Evolutionary conservation across 2,797 vertebrate species (phyloP), one percentile per base, ranked within the genome.

Genomic region (Cuniculus paca): DNA sequence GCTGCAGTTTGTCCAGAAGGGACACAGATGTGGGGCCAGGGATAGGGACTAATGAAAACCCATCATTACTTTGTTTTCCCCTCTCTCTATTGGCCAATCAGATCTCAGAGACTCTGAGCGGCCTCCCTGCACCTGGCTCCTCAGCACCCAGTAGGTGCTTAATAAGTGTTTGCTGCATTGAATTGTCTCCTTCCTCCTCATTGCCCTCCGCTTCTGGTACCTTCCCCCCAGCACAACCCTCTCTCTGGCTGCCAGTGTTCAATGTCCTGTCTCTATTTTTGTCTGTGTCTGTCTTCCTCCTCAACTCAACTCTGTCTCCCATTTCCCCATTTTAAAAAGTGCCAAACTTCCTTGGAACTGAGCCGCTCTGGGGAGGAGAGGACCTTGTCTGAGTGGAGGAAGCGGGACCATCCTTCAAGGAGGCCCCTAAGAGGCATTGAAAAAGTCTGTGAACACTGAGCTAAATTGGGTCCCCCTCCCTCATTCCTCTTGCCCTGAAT

Each of bases 281-380:
- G 50, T 96, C 79, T 78, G 0, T 83, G 6, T 97, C 84, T 63
- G 95, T 92, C 88, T 96, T 74, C 45, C 58, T 78, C 39, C 48
- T 84, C 78, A 74, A 28, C 83, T 95, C 87, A 91, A 87, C 48
- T 78, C 85, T 78, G 79, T 63, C 58, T 16, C 54, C 52, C 77
- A 56, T 75, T 89, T 79, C 65, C 90, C 96, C 91, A 79, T 36
- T 87, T 78, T 91, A 8, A 95, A 96, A 97, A 97, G 97, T 98
- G 97, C 97, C 97, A 97, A 98, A 98, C 95, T 97, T 98, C 93
- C 96, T 97, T 94, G 95, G 97, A 97, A 97, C 97, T 97, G 96
- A 97, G 97, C 97, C 95, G 94, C 95, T 96, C 82, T 95, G 56
- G 88, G 91, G 83, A 77, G 80, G 72, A 74, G 82, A 81, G 95